Evolutionary conservation across 23 tunicate genomes (phyloP).

Genomic region (Botrylloides violaceus): DNA sequence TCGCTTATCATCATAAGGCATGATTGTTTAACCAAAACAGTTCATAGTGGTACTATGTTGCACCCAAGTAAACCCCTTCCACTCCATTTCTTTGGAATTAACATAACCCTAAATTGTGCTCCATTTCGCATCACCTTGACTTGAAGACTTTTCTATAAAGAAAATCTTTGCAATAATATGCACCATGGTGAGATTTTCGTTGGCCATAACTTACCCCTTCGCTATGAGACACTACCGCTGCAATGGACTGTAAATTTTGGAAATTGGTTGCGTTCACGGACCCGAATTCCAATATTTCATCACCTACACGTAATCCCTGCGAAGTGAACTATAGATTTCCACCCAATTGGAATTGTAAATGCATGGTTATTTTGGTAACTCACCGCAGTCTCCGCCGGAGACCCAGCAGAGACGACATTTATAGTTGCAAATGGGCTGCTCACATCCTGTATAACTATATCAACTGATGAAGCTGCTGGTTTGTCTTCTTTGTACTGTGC

Average conservation of each 20-base stretch:
- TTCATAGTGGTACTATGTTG: slow-evolving; percentile 57
- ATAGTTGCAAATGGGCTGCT: slow-evolving; percentile 50
- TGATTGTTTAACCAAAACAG: too few species aligned
- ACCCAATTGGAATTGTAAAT: too few species aligned
- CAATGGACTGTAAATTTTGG: slow-evolving; percentile 39
- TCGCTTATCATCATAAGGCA: slow-evolving; percentile 16
- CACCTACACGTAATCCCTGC: slow-evolving; percentile 63
- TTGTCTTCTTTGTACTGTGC: slow-evolving; percentile 15
- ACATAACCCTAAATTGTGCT: slow-evolving; percentile 6
- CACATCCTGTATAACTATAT: slow-evolving; percentile 1
- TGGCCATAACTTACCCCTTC: slow-evolving; percentile 8
- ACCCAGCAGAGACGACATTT: slow-evolving; percentile 43
- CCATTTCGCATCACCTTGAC: slow-evolving; percentile 39
- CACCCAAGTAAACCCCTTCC: slow-evolving; percentile 90
- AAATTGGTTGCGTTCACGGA: slow-evolving; percentile 66
- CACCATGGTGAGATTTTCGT: neutral
- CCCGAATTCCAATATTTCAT: slow-evolving; percentile 64
- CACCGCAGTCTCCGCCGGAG: slow-evolving; percentile 77
- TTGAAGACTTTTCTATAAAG: slow-evolving; percentile 18
- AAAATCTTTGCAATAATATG: neutral
- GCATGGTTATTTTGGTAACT: too few species aligned
- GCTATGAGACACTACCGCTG: slow-evolving; percentile 60
- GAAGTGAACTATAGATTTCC: neutral
- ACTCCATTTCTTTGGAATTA: slow-evolving; percentile 62
- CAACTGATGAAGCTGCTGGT: neutral